These are phyloP conservation scores for Muscidifurax raptorellus DNA, from an alignment of 1,140 invertebrate genomes.

Conservation along the genomic window DNA sequence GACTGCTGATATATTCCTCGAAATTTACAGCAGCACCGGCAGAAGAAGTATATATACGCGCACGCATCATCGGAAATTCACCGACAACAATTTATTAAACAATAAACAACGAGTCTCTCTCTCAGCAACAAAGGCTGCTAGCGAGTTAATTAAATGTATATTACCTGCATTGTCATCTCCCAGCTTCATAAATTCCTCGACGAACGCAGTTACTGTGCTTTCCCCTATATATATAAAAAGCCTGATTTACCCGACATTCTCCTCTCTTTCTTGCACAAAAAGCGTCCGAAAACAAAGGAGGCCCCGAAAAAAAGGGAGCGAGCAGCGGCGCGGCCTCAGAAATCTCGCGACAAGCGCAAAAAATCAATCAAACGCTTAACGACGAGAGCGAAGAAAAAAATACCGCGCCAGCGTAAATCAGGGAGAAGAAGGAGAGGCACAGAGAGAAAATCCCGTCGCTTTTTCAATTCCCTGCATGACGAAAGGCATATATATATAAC, in stretches of 20 bases:
- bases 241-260: conserved; percentile 33
- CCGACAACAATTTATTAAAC: neutral
- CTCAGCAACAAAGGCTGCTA: neutral
- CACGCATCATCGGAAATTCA: too few species aligned
- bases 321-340: neutral
- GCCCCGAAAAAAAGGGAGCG: neutral
- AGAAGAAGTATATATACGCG: too few species aligned
- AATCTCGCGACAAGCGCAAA: conserved; percentile 32
- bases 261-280: neutral
- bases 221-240: conserved; percentile 5
- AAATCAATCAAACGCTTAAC: conserved; percentile 49
- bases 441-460: conserved; percentile 34
- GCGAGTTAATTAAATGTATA: neutral
- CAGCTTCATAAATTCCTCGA: neutral
- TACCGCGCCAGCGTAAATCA: conserved; percentile 30
- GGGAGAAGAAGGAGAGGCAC: conserved; percentile 12
- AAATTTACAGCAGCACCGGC: neutral
- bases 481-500: neutral
- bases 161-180: conserved; percentile 5
- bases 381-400: neutral
- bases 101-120: neutral
- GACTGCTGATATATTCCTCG: too few species aligned
- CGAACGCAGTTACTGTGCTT: neutral
- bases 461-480: conserved; percentile 49
- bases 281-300: neutral